Percentiles rank a stretch among this genome's conserved stretches.
Evolutionary conservation across 1,140 invertebrate species (phyloP).

Genomic region (Diprion similis): DNA sequence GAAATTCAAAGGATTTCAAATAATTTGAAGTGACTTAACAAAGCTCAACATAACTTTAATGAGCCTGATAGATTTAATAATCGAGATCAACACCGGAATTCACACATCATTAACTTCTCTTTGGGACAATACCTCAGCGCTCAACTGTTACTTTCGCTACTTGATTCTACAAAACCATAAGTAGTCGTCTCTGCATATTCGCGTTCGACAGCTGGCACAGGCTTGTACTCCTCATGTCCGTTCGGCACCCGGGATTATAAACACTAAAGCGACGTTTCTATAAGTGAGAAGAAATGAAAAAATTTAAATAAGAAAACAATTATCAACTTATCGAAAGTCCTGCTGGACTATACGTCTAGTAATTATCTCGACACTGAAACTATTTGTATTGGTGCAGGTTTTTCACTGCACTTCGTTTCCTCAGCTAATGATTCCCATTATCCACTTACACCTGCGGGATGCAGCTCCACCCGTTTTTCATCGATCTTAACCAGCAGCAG

Average conservation of each 20-base stretch:
- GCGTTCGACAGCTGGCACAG: background rate
- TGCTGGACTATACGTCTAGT: background rate
- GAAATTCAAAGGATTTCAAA: too few relatives aligned
- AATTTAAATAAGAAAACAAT: background rate
- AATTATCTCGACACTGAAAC: background rate
- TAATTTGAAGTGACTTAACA: too few relatives aligned
- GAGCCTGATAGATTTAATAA: too few relatives aligned
- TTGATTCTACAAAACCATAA: background rate
- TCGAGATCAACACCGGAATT: too few relatives aligned
- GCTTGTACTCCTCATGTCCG: background rate
- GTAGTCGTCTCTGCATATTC: background rate
- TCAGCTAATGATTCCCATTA: background rate
- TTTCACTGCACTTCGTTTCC: background rate
- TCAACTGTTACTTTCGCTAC: background rate
- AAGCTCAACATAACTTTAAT: too few relatives aligned
- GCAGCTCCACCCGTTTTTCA: background rate
- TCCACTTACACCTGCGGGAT: background rate
- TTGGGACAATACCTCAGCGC: too few relatives aligned
- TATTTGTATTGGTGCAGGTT: background rate
- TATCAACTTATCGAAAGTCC: background rate
- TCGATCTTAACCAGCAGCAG: background rate
- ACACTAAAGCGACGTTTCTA: background rate
- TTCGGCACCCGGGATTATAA: background rate
- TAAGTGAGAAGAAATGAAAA: background rate
- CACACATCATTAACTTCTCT: too few relatives aligned